phyloP scores from a whole-genome alignment of 1,140 invertebrate genomes.

The Trissolcus basalis region DNA sequence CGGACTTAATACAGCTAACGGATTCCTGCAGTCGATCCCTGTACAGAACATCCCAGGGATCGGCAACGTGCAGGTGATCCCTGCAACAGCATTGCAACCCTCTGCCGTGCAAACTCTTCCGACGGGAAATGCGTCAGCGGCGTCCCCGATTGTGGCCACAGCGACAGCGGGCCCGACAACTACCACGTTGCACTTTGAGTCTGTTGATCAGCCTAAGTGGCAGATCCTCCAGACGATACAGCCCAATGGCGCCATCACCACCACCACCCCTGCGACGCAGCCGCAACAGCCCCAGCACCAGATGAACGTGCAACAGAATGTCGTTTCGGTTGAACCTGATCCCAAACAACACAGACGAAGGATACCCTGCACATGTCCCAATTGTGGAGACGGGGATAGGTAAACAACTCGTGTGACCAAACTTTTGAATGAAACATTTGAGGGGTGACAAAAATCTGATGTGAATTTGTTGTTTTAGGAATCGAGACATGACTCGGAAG shows the following conservation, averaged over 20 bases:
- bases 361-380: slow-evolving; percentile 97
- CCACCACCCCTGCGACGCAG: slow-evolving; percentile 58
- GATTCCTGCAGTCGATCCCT: slow-evolving; percentile 79
- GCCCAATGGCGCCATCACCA: slow-evolving; percentile 66
- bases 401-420: no score
- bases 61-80: slow-evolving; percentile 86
- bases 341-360: slow-evolving; percentile 78
- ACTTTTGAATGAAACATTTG: no score
- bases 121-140: slow-evolving; percentile 54
- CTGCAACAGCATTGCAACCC: slow-evolving; percentile 76
- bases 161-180: slow-evolving; percentile 44
- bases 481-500: slow-evolving; percentile 70
- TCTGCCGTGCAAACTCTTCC: slow-evolving; percentile 70
- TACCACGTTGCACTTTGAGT: slow-evolving; percentile 82
- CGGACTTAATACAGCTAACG: slow-evolving; percentile 67
- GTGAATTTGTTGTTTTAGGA: slow-evolving; percentile 57
- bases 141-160: slow-evolving; percentile 61
- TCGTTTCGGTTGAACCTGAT: slow-evolving; percentile 57
- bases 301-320: slow-evolving; percentile 55
- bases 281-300: slow-evolving; percentile 67
- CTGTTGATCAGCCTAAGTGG: slow-evolving; percentile 87
- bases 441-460: no score
- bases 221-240: slow-evolving; percentile 83
- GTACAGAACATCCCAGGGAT: slow-evolving; percentile 85
- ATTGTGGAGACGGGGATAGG: slow-evolving; percentile 93